Base-by-base conservation (phyloP, 2,888 invertebrate species). In the Nebria salina region DNA sequence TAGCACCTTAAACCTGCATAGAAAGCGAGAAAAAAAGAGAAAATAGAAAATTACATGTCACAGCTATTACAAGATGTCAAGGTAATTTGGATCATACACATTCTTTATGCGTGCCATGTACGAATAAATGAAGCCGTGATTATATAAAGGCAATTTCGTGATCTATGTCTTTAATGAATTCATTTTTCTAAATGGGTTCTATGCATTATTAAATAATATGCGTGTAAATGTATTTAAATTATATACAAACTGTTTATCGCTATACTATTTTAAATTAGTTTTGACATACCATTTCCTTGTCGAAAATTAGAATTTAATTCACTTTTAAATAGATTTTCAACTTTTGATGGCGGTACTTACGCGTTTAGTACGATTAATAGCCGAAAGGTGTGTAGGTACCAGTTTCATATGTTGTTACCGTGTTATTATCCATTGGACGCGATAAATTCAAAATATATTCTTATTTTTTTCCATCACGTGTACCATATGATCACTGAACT, bases 331-430 rank as follows among this genome's bases (percentile, higher is more conserved):
- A 26, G 73, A 5, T 70, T 5, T 25, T 25, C 42, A 41, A 7
- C 42, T 20, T 34, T 2, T 34, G 20, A 15, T n/a, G 43, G 73
- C 73, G 73, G 13, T 73, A 73, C 42, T 34, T 13, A 11, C 13
- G 70, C 70, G 15, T 73, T 73, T 73, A 41, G 73, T 73, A 73
- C 26, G 42, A 41, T 73, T 73, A 73, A 73, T 73, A 15, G 73
- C 43, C 73, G 41, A 43, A 42, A 73, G 73, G 43, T 73, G 73
- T 42, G 15, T 42, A 73, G 73, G 15, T 42, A 73, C 73, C 42
- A 15, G 73, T 73, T 73, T 41, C 43, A 73, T 41, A 11, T 11
- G 43, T 34, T 15, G 43, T 54, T 54, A 7, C 54, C 4, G 73
- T 73, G 42, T 73, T 73, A 73, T 73, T 73, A 73, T 73, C 42